These are phyloP conservation scores for Redunca redunca DNA, from an alignment of 2,113 vertebrate genomes.

Conservation along the genomic window DNA sequence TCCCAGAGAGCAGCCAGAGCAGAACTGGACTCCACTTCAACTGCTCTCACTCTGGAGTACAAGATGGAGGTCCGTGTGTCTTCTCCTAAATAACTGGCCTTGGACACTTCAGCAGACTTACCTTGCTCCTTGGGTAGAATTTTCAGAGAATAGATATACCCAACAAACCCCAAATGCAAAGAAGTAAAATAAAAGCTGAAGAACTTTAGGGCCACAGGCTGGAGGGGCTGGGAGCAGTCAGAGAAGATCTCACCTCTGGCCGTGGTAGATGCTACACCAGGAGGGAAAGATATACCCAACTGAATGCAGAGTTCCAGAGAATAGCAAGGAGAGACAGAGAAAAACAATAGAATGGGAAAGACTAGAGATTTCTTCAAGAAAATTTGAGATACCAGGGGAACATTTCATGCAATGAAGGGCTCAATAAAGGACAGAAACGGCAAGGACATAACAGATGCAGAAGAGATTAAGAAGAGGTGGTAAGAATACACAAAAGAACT, in stretches of 20 bases:
- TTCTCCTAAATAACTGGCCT: not conserved
- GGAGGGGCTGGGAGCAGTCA: no score
- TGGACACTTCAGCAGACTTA: not conserved
- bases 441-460: not conserved
- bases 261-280: rapidly evolving
- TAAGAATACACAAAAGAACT: not conserved
- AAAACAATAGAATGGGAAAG: not conserved
- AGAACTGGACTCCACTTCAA: not conserved
- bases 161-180: not conserved
- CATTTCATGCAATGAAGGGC: not conserved
- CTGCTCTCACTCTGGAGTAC: not conserved
- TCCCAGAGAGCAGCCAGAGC: not conserved
- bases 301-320: not conserved
- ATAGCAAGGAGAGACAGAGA: not conserved
- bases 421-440: not conserved
- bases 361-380: not conserved
- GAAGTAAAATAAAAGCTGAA: not conserved
- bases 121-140: not conserved
- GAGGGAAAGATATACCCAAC: not conserved
- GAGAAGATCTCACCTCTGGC: not conserved
- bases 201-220: not conserved
- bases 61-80: not conserved
- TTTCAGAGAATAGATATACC: not conserved
- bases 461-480: not conserved
- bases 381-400: not conserved